Conservation (phyloP, 1,140 invertebrate genomes). For the Trialeurodes vaporariorum region DNA sequence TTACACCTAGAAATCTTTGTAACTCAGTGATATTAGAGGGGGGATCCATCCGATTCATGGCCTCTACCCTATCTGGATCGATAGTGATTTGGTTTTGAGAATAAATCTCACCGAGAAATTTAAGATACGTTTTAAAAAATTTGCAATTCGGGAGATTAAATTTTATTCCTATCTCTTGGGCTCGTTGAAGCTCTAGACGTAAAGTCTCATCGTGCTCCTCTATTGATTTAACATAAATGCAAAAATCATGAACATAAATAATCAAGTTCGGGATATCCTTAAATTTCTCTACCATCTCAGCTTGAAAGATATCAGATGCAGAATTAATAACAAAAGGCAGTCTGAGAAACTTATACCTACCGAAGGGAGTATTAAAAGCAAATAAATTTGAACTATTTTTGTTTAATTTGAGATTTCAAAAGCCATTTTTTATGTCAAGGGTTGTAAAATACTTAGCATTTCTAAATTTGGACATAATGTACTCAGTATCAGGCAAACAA, state of each 20-base stretch:
- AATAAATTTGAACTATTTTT: slow-evolving; percentile 2
- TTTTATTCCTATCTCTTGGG: slow-evolving; percentile 25
- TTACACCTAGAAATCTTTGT: slow-evolving; percentile 33
- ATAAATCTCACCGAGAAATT: slow-evolving; percentile 33
- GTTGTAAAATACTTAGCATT: slow-evolving; percentile 15
- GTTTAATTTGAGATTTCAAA: slow-evolving; percentile 19
- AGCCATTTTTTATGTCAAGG: slow-evolving; percentile 21
- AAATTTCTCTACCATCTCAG: slow-evolving; percentile 23
- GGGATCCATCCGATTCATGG: slow-evolving; percentile 27
- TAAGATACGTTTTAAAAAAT: slow-evolving; percentile 28
- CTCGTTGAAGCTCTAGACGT: slow-evolving; percentile 27
- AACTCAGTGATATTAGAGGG: slow-evolving; percentile 30
- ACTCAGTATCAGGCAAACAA: slow-evolving; percentile 13
- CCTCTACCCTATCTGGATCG: slow-evolving; percentile 28
- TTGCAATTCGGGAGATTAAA: slow-evolving; percentile 25
- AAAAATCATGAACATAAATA: slow-evolving; percentile 32
- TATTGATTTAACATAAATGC: slow-evolving; percentile 26
- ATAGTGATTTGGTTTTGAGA: slow-evolving; percentile 29
- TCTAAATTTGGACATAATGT: slow-evolving; percentile 14
- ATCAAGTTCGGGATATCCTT: slow-evolving; percentile 28
- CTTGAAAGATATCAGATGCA: slow-evolving; percentile 31
- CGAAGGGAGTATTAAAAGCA: slow-evolving; percentile 22
- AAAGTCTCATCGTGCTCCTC: slow-evolving; percentile 27
- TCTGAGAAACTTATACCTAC: slow-evolving; percentile 28
- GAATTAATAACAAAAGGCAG: slow-evolving; percentile 30